Conservation (phyloP, 1,140 invertebrate genomes). For the Rhynchophorus ferrugineus region DNA sequence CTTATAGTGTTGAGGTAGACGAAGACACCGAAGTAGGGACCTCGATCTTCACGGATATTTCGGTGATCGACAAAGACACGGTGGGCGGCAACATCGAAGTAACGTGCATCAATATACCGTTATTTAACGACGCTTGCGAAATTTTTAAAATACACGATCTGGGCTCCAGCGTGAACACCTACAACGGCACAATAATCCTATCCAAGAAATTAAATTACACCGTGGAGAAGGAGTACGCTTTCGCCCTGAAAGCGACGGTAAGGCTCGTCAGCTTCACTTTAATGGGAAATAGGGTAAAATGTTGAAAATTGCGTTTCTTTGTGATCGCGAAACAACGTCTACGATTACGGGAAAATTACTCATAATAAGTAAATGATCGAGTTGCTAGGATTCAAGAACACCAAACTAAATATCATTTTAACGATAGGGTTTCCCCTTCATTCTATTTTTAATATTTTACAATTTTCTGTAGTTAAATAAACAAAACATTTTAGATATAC, state of each 20-base stretch:
- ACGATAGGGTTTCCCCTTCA: too few relatives aligned
- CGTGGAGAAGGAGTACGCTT: constrained; percentile 25
- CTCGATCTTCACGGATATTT: constrained; percentile 64
- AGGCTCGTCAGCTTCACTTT: constrained; percentile 4
- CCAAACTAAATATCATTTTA: too few relatives aligned
- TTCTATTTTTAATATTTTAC: too few relatives aligned
- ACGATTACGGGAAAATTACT: too few relatives aligned
- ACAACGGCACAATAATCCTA: constrained; percentile 32
- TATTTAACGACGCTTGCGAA: constrained; percentile 32
- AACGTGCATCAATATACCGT: constrained; percentile 49
- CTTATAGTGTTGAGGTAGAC: constrained; percentile 69
- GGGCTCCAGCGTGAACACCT: constrained; percentile 28
- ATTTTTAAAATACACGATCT: constrained; percentile 31
- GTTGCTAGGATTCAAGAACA: too few relatives aligned
- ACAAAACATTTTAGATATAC: too few relatives aligned
- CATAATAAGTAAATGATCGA: too few relatives aligned
- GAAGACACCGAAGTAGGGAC: constrained; percentile 70
- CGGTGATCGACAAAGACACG: constrained; percentile 69
- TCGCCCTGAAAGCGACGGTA: constrained; percentile 35
- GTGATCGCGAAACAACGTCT: too few relatives aligned
- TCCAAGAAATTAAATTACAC: constrained; percentile 33
- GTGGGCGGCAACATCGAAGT: constrained; percentile 74
- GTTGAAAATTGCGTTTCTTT: neutral
- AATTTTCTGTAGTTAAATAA: too few relatives aligned
- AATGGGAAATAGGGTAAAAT: neutral